Evolutionary conservation across 2,888 invertebrate species (phyloP).

Genomic region (Brenthis hecate): DNA sequence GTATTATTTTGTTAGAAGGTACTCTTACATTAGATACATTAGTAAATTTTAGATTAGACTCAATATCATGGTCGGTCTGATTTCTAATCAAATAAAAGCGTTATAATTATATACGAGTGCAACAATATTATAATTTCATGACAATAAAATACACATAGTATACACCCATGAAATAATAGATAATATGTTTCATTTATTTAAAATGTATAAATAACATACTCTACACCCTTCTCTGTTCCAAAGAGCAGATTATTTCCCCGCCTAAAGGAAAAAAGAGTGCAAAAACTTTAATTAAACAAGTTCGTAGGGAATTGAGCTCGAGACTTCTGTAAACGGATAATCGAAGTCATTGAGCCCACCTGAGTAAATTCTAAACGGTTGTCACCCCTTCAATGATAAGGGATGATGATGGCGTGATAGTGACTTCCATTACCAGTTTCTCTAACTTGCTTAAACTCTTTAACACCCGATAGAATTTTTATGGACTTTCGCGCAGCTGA

Average conservation of each 20-base stretch:
- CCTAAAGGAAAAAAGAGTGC: conserved; percentile 81
- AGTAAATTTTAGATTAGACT: not conserved
- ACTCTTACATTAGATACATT: not conserved
- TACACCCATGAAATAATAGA: not conserved
- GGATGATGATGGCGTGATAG: conserved; percentile 44
- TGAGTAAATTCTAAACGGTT: conserved; percentile 55
- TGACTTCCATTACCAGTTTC: conserved; percentile 50
- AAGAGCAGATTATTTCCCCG: conserved; percentile 75
- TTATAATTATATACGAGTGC: no score
- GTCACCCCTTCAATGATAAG: conserved; percentile 35
- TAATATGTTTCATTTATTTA: not conserved
- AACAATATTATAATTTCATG: no score
- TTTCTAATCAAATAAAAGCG: no score
- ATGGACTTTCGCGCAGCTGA: conserved; percentile 48
- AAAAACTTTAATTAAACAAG: conserved; percentile 83
- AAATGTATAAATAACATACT: conserved; percentile 37
- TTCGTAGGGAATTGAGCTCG: conserved; percentile 75
- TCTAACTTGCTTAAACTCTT: conserved; percentile 45
- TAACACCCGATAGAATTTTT: conserved; percentile 58
- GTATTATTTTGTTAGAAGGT: not conserved
- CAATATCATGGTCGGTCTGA: no score
- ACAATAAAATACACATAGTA: no score
- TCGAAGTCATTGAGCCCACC: conserved; percentile 74
- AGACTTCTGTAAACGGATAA: conserved; percentile 80
- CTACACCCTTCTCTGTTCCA: conserved; percentile 51